Base-by-base conservation (phyloP, 53 echinoderm and acorn worm genomes). In the Temnopleurus reevesii region DNA sequence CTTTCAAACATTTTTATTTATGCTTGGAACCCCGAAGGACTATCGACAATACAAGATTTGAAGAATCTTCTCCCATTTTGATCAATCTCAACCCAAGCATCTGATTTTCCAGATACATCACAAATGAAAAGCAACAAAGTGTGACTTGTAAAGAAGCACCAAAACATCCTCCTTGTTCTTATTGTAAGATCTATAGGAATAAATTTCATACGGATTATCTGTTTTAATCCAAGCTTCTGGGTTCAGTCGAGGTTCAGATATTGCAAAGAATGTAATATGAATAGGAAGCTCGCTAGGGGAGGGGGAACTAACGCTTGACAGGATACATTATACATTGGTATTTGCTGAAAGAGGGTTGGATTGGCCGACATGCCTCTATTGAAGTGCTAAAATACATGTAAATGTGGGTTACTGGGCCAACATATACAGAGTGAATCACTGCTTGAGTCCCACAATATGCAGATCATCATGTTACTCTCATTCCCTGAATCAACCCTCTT, bases 361-460 rank as follows among this genome's bases (percentile, higher is more conserved):
- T 71, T 71, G 71, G 41, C 71, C 41, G 71, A 23, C 71, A 71
- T 43, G 71, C 71, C 41, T n/a, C 21, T 71, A 71, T 38, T 71
- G 9, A 41, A 71, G 36, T 38, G 1, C 63, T 63, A 63, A 63
- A n/a, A n/a, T n/a, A n/a, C n/a, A n/a, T 18, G 17, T 23, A 30
- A 63, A 63, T 33, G 63, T 71, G 41, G 71, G 71, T 71, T 71
- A 71, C 71, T 71, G 71, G 71, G 71, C 71, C 71, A 71, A 41
- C 13, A 23, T 23, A 43, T 71, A 41, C n/a, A 1, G 38, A 21
- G 19, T 38, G 23, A 71, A 41, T 71, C 36, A 36, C 71, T 36
- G 71, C 8, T 41, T n/a, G 41, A 36, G 8, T 71, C 71, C 71
- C 71, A 21, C 17, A 71, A 43, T 36, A 41, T 38, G 36, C 41